phyloP scores from a whole-genome alignment of 1,140 invertebrate genomes.

The Pectinophora gossypiella region DNA sequence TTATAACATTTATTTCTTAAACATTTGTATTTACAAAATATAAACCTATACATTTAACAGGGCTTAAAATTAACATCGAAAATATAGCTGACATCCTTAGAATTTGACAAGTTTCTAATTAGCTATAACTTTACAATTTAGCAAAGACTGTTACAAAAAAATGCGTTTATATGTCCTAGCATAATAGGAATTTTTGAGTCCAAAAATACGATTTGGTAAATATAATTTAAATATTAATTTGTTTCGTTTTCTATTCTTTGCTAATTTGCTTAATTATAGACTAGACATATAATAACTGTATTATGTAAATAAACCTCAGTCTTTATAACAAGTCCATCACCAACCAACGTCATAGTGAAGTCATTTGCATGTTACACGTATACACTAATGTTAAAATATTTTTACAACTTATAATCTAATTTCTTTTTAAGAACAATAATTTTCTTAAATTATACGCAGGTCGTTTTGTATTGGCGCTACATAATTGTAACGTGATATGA shows the following conservation, averaged over 20 bases:
- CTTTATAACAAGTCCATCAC: too few relatives aligned
- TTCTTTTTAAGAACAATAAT: too few relatives aligned
- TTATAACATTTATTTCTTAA: conserved; percentile 33
- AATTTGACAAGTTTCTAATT: conserved; percentile 15
- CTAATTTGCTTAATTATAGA: not conserved
- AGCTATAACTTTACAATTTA: not conserved
- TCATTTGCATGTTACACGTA: too few relatives aligned
- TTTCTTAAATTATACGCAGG: too few relatives aligned
- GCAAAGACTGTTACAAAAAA: not conserved
- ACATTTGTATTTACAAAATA: conserved; percentile 33
- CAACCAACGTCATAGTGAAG: too few relatives aligned
- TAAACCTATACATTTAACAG: conserved; percentile 25
- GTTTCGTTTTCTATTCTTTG: not conserved
- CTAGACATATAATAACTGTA: not conserved
- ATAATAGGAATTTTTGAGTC: too few relatives aligned
- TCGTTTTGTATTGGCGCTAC: too few relatives aligned
- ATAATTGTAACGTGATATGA: too few relatives aligned
- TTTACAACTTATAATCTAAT: too few relatives aligned
- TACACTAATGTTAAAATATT: too few relatives aligned
- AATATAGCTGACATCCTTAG: conserved; percentile 17
- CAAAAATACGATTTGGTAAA: too few relatives aligned
- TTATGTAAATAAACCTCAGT: not conserved
- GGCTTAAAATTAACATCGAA: conserved; percentile 12
- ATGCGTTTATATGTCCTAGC: too few relatives aligned
- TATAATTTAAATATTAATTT: not conserved